These are phyloP conservation scores for Ailurus styani DNA, from an alignment of 2,113 vertebrate genomes.

Conservation along the genomic window DNA sequence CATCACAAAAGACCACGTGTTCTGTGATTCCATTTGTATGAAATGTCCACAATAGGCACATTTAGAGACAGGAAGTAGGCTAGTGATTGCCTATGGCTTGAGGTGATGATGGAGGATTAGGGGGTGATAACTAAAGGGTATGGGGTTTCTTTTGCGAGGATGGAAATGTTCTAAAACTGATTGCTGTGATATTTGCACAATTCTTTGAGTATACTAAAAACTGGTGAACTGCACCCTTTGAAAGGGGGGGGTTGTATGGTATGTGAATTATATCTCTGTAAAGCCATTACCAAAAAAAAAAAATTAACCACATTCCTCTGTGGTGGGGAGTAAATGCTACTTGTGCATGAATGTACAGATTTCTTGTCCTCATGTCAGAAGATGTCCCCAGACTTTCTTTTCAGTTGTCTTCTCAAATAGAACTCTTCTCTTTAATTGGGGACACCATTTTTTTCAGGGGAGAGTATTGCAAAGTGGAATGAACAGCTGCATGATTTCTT, in stretches of 20 bases:
- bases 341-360: not conserved
- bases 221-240: not conserved
- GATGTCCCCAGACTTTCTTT: not conserved
- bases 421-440: not conserved
- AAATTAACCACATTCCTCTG: not conserved
- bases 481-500: not conserved
- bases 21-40: not conserved
- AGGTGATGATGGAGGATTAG: not conserved
- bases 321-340: not conserved
- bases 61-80: not conserved
- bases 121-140: not conserved
- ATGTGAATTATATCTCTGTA: not conserved
- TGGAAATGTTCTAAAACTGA: not conserved
- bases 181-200: not conserved
- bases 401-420: not conserved
- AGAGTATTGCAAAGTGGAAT: not conserved
- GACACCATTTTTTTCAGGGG: not conserved
- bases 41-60: not conserved
- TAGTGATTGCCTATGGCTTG: not conserved
- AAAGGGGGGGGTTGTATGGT: not conserved
- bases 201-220: not conserved
- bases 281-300: not conserved
- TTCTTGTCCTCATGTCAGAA: not conserved
- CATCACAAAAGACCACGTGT: not conserved
- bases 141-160: not conserved